A percentile compares a stretch with the other conserved stretches of the same genome.
Evolutionary conservation across 53 echinoderm and acorn worm genomes (phyloP).

Genomic region (Zoroaster sp.): DNA sequence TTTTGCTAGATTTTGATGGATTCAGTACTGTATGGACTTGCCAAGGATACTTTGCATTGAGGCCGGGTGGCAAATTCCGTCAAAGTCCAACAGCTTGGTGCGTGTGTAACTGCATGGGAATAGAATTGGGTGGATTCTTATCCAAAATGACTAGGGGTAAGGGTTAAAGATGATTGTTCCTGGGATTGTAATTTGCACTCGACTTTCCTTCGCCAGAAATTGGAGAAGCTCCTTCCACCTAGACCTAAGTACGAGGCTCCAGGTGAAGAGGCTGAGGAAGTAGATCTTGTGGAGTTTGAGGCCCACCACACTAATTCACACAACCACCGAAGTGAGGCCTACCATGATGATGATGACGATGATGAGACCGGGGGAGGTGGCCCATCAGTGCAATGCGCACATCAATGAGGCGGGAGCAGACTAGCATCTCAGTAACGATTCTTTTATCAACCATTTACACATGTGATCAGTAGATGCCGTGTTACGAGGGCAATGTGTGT

Average conservation of each 20-base stretch:
- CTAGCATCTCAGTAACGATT: neutral
- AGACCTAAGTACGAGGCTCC: conserved; percentile 56
- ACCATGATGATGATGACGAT: conserved; percentile 80
- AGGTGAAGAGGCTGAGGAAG: conserved; percentile 68
- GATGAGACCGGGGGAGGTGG: conserved; percentile 76
- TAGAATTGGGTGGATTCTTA: too few species aligned
- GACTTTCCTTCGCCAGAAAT: conserved; percentile 40
- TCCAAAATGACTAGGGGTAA: too few species aligned
- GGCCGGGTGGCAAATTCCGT: too few species aligned
- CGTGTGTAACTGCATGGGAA: too few species aligned
- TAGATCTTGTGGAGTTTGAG: conserved; percentile 67
- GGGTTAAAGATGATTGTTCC: neutral
- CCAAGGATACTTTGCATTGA: too few species aligned
- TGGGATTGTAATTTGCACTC: neutral
- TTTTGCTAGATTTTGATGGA: too few species aligned
- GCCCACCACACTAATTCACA: conserved; percentile 32
- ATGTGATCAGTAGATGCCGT: neutral
- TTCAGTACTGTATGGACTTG: too few species aligned
- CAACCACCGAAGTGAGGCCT: conserved; percentile 56
- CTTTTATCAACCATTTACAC: neutral
- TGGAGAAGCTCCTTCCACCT: conserved; percentile 73
- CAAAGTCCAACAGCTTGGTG: too few species aligned
- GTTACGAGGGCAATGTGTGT: neutral
- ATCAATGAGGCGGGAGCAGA: conserved; percentile 71
- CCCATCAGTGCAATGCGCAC: conserved; percentile 92